A percentile compares a stretch with the other conserved stretches of the same genome.
Evolutionary conservation across 2,888 invertebrate genomes (phyloP).

Genomic region (Xestia ashworthii): DNA sequence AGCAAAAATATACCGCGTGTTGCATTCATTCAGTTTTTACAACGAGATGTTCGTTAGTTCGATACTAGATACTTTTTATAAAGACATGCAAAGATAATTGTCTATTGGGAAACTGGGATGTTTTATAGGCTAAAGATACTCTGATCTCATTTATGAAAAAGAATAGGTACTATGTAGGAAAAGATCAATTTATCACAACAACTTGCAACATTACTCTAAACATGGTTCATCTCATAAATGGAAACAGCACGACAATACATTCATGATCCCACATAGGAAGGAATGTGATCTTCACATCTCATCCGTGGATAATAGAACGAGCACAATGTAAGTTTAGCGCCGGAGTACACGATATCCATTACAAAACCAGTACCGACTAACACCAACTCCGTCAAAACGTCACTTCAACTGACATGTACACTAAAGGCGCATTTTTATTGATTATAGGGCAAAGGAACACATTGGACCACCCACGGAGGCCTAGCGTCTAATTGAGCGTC

Average conservation of each 20-base stretch:
- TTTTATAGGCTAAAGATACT: not conserved
- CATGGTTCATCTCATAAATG: slow-evolving; percentile 27
- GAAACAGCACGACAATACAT: slow-evolving; percentile 42
- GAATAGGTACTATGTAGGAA: not conserved
- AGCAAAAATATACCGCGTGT: slow-evolving; percentile 35
- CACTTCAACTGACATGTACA: slow-evolving; percentile 74
- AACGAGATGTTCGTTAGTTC: not conserved
- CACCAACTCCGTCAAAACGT: slow-evolving; percentile 74
- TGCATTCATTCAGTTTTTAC: slow-evolving; percentile 24
- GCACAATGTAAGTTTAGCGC: slow-evolving; percentile 55
- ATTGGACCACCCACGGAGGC: slow-evolving; percentile 81
- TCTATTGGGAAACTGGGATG: not conserved
- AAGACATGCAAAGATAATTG: not conserved
- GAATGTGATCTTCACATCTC: slow-evolving; percentile 48
- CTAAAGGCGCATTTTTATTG: slow-evolving; percentile 77
- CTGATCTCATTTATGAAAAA: not conserved
- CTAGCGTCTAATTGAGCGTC: slow-evolving; percentile 79
- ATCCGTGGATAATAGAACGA: slow-evolving; percentile 35
- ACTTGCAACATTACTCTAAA: slow-evolving; percentile 11
- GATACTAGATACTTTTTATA: not conserved
- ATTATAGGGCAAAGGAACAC: slow-evolving; percentile 78
- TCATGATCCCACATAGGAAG: slow-evolving; percentile 28
- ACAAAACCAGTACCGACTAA: slow-evolving; percentile 60
- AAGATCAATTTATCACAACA: not conserved
- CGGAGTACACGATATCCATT: slow-evolving; percentile 59